Conservation (phyloP, 2,888 invertebrate species). For the Amorpha juglandis region DNA sequence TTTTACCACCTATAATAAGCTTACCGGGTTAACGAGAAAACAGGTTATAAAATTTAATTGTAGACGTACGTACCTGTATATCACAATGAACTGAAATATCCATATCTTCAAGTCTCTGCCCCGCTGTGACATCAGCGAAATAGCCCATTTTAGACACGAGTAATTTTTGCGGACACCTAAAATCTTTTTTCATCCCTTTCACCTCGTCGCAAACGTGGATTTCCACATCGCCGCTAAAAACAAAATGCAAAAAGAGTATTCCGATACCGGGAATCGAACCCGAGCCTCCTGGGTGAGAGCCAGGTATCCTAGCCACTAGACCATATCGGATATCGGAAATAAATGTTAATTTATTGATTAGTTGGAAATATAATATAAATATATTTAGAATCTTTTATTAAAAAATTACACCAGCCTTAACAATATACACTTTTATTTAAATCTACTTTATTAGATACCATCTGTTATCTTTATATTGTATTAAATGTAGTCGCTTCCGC, state of each 20-base stretch:
- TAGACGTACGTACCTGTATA: conserved; percentile 90
- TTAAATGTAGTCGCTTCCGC: too few species aligned
- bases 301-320: conserved; percentile 89
- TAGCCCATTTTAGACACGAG: conserved; percentile 97
- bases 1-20: too few species aligned
- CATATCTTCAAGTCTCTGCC: conserved; percentile 93
- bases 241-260: conserved; percentile 48
- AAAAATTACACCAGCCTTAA: too few species aligned
- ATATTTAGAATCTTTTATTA: too few species aligned
- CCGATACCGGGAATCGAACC: conserved; percentile 86
- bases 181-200: conserved; percentile 94
- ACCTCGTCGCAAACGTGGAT: conserved; percentile 98
- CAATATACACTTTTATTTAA: too few species aligned
- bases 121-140: conserved; percentile 94
- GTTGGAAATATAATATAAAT: background rate
- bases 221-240: conserved; percentile 90
- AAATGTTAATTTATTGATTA: conserved; percentile 25
- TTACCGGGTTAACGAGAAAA: too few species aligned
- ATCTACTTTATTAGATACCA: too few species aligned
- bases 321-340: conserved; percentile 69
- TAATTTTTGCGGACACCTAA: conserved; percentile 93
- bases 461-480: too few species aligned
- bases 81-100: conserved; percentile 99
- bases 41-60: too few species aligned
- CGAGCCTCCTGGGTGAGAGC: conserved; percentile 88